Base-by-base conservation (phyloP, 2,797 vertebrate genomes). In the Ficedula albicollis region DNA sequence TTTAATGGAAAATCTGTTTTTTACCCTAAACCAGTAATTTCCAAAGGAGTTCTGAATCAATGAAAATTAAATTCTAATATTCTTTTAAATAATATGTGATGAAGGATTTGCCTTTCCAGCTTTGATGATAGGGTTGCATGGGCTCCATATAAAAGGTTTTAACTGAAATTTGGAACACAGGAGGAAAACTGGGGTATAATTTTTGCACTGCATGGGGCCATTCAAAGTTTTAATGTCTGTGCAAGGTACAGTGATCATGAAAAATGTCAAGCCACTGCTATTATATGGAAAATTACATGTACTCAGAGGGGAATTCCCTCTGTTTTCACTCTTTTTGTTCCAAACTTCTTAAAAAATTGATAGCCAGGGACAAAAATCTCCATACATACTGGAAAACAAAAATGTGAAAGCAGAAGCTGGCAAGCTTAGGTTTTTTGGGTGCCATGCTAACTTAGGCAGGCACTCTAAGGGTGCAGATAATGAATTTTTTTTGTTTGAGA, bases 1-100 rank as follows among this genome's bases (percentile, higher is more conserved):
- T 83, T 79, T 74, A 87, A 87, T 56, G 39, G 27, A 34, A 80
- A 92, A 77, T 17, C 66, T 62, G 13, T 15, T 85, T 74, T 93
- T 89, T 68, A 93, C 29, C 22, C 39, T 55, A 84, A 92, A 74
- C 48, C 36, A 41, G 18, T 49, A 84, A 93, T 87, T 94, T 93
- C 29, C 10, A 69, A 60, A 89, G 58, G 58, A 62, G 36, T 55
- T 87, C 38, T 62, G 38, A 83, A 82, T 83, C 21, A 43, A 70
- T 49, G 38, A 60, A 68, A 62, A 94, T 87, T 89, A 66, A 93
- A 62, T 80, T 73, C 18, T 75, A 72, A 54, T 92, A 59, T 72
- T 68, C 54, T 80, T 87, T 76, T 85, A 73, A 80, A 75, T 77
- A 6, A 11, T 22, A 4, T 34, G 20, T 60, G 49, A 43, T 91